Conservation (phyloP, 2,113 vertebrate genomes). For the Nothoprocta pentlandii region DNA sequence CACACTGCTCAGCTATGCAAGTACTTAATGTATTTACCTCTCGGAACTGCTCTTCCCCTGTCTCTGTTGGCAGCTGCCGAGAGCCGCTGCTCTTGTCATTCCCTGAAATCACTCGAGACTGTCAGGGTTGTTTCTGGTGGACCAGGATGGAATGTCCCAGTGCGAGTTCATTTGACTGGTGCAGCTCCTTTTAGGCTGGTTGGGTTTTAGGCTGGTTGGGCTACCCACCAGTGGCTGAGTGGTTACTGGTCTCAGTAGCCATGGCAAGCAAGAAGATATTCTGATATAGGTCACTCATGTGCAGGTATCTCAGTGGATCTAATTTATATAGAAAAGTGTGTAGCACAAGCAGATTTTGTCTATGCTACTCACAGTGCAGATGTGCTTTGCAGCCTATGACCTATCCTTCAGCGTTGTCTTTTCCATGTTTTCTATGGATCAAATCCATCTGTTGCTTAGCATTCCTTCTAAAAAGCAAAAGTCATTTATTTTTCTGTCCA, state of each 20-base stretch:
- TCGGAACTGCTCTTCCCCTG: background rate
- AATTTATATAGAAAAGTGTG: background rate
- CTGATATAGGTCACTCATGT: background rate
- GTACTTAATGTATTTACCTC: background rate
- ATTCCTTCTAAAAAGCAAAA: background rate
- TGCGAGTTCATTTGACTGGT: background rate
- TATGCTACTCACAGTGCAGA: background rate
- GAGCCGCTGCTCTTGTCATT: background rate
- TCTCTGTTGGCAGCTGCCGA: background rate
- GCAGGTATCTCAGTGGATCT: background rate
- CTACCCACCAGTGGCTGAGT: background rate
- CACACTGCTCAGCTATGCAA: background rate
- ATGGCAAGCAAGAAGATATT: background rate
- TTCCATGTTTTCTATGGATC: background rate
- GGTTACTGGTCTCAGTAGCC: fast-evolving
- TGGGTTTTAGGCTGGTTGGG: background rate
- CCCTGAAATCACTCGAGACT: background rate
- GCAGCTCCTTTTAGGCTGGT: background rate
- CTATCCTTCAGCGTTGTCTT: background rate
- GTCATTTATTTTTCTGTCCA: background rate
- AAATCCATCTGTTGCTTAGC: background rate
- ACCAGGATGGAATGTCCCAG: background rate
- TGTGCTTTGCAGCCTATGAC: background rate
- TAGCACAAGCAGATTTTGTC: background rate
- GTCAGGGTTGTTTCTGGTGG: background rate